Evolutionary conservation across 2,797 vertebrate species (phyloP).

Genomic region (Mallotus villosus): DNA sequence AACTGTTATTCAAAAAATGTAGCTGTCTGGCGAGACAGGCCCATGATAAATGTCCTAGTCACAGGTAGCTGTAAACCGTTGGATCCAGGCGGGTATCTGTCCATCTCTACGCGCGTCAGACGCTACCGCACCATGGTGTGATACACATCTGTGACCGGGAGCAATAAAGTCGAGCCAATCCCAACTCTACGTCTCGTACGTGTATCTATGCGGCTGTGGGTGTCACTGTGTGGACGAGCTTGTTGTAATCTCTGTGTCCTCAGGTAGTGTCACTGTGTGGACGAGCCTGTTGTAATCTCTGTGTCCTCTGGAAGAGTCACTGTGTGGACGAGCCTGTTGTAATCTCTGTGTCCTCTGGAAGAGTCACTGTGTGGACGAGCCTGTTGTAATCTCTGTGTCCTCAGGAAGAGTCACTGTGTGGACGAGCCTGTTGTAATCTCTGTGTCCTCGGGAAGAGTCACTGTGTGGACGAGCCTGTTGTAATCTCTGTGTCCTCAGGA

Average conservation of each 20-base stretch:
- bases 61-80: neutral
- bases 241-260: too few relatives aligned
- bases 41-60: neutral
- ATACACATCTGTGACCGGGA: neutral
- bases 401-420: too few relatives aligned
- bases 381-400: too few relatives aligned
- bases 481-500: too few relatives aligned
- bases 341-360: too few relatives aligned
- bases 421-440: constrained; percentile 14
- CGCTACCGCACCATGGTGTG: neutral
- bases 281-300: constrained; percentile 4
- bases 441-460: too few relatives aligned
- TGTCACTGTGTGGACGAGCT: constrained; percentile 23
- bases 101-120: neutral
- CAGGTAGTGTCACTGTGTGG: constrained; percentile 1
- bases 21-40: neutral
- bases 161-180: neutral
- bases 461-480: too few relatives aligned
- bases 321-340: constrained; percentile 19
- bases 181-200: neutral
- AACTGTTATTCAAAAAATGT: neutral
- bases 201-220: constrained; percentile 29
- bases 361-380: constrained; percentile 22
- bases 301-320: too few relatives aligned
- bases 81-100: neutral